Evolutionary conservation across 2,797 vertebrate species (phyloP).

Genomic region (Crypturellus tataupa): DNA sequence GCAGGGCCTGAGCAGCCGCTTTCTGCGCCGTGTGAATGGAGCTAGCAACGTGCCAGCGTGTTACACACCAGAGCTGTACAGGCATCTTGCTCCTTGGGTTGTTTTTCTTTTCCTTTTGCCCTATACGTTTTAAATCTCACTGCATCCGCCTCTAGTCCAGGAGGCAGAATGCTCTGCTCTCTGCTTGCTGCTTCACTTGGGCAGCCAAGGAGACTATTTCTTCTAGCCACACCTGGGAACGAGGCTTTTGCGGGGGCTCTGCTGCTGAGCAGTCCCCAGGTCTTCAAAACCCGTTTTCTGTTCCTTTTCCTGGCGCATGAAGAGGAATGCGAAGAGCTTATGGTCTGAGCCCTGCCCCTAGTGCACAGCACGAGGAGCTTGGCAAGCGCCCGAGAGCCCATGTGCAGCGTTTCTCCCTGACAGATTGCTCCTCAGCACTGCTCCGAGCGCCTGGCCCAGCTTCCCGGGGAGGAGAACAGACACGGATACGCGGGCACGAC

Average conservation of each 20-base stretch:
- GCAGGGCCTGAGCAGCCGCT: conserved; percentile 37
- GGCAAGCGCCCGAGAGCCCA: not conserved
- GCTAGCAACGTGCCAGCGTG: rapidly evolving
- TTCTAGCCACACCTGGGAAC: rapidly evolving
- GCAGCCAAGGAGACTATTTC: not conserved
- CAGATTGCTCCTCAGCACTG: not conserved
- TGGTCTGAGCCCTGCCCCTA: not conserved
- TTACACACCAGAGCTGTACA: not conserved
- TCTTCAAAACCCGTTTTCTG: conserved; percentile 24
- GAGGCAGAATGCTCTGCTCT: not conserved
- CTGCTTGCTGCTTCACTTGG: not conserved
- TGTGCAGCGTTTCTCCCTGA: not conserved
- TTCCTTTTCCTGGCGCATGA: conserved; percentile 35
- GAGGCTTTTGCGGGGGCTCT: not conserved
- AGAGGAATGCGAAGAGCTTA: conserved; percentile 33
- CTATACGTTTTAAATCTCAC: too few relatives aligned
- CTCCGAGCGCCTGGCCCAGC: not conserved
- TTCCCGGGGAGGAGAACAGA: not conserved
- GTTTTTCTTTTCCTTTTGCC: not conserved
- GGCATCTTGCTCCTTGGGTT: not conserved
- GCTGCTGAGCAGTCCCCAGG: not conserved
- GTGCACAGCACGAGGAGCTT: conserved; percentile 3
- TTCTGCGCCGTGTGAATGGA: not conserved
- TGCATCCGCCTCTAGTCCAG: not conserved
- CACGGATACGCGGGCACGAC: rapidly evolving